Evolutionary conservation across 1,140 invertebrate genomes (phyloP), one percentile per base, ranked within the genome.

Genomic region (Oreohelix idahoensis): DNA sequence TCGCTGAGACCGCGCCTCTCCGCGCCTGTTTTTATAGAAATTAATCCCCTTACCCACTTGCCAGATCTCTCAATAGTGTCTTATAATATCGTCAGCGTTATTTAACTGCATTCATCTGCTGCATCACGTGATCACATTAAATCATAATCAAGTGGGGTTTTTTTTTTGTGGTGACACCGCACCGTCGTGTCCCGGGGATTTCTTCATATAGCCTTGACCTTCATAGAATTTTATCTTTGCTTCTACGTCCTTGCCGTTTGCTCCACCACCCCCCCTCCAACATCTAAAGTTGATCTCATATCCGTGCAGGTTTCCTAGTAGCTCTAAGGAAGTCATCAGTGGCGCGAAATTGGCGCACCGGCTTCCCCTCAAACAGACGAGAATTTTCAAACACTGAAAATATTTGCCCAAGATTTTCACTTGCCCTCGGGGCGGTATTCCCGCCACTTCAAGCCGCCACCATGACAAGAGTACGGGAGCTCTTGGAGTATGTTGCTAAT

Each of bases 361-460:
- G 63, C 8, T 32, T 35, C 29, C 63, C 29, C 29, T 35, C 63
- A 35, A 66, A 8, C 63, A 66, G n/a, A 32, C 63, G 29, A 66
- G 63, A 66, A 35, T 66, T 66, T 17, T 66, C 29, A 66, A 66
- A 66, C 29, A 66, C n/a, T 66, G 29, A 23, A 35, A 66, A 29
- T 66, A 66, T 66, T 29, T 66, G 29, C 63, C 29, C 63, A 66
- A 66, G 63, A 66, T 66, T 66, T 66, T 29, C 29, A 35, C 63
- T 35, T 66, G 29, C 63, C 63, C 20, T 66, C n/a, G n/a, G 63
- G 63, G 63, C 29, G 29, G n/a, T 66, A n/a, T 66, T 66, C n/a
- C 29, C 63, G 63, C 63, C 63, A 66, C 63, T 66, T 66, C 63
- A 66, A 66, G 63, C 63, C 63, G 63, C 63, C n/a, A 35, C n/a